A percentile compares a stretch with the other conserved stretches of the same genome.
Conservation (phyloP, 2,113 vertebrate species). For the Myiopsitta monachus region DNA sequence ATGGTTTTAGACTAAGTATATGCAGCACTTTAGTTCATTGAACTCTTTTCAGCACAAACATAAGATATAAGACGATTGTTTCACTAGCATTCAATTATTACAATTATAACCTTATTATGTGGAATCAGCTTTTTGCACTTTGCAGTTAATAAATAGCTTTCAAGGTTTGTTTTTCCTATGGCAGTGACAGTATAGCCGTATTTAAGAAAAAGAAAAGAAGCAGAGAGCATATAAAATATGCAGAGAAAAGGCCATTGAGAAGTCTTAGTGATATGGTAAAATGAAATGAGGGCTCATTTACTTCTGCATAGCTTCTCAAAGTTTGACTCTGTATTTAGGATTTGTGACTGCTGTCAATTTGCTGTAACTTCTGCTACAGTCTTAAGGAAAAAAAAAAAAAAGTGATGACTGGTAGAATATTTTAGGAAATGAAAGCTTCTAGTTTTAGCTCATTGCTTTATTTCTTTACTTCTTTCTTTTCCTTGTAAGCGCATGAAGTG, state of each 20-base stretch:
- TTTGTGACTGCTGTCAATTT: slow-evolving; percentile 39
- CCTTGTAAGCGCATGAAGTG: background rate
- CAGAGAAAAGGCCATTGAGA: slow-evolving; percentile 23
- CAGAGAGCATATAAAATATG: background rate
- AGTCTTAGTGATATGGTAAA: slow-evolving; percentile 50
- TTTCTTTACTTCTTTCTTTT: background rate
- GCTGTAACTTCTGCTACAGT: background rate
- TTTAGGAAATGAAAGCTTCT: background rate
- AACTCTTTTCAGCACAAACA: slow-evolving; percentile 30
- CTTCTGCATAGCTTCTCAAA: slow-evolving; percentile 37
- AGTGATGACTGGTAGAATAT: background rate
- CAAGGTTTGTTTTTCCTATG: background rate
- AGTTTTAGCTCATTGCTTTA: background rate
- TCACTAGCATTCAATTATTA: slow-evolving; percentile 28
- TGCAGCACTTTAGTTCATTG: slow-evolving; percentile 16
- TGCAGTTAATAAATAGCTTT: slow-evolving; percentile 22
- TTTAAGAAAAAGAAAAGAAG: background rate
- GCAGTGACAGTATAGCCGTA: background rate
- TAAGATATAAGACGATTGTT: slow-evolving; percentile 18
- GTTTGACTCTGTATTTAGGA: slow-evolving; percentile 25
- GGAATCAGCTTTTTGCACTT: slow-evolving; percentile 16
- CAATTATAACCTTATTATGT: slow-evolving; percentile 35
- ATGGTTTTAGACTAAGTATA: background rate
- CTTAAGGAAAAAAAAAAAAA: background rate
- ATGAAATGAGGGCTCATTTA: slow-evolving; percentile 47